Base-by-base conservation (phyloP, 2,888 invertebrate species). In the Tenthredo distinguenda region DNA sequence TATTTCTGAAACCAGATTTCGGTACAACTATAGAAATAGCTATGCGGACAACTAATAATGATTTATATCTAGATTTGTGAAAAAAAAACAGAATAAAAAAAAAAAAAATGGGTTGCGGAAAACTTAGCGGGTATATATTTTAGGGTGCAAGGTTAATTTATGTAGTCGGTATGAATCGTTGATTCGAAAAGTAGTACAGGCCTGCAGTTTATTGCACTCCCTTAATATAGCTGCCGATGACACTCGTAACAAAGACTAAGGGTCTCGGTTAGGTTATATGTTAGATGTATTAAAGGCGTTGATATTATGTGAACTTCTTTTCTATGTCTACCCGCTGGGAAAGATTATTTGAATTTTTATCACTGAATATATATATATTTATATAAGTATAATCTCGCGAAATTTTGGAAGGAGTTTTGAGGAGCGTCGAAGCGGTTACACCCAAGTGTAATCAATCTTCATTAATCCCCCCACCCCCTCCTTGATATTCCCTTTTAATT, bases 361-460 rank as follows among this genome's bases (percentile, higher is more conserved):
- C 55, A n/a, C n/a, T 6, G 1, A 55, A 55, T 55, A 50, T 50
- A 55, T 55, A 40, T 72, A n/a, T n/a, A 72, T 72, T n/a, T 72
- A n/a, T 40, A n/a, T 10, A 15, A 31, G 50, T 68, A 31, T 26
- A 15, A 31, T 31, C 12, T 15, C 68, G 6, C 31, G 18, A 50
- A 74, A 77, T 37, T 77, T 77, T 31, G 34, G 31, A 77, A 77
- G 7, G 3, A 31, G 50, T 40, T 77, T 55, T 40, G 72, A 40
- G n/a, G 40, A 72, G 72, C 37, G 37, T 31, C 40, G 72, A 21
- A 72, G 40, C 40, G 37, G 79, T 58, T 81, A 81, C 79, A 62
- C 62, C 62, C 58, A 81, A 81, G 62, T 81, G 81, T 81, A 81
- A 81, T 81, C 50, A 81, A 81, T 81, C 81, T 81, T 81, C 58